Conservation (phyloP, 2,888 invertebrate species). For the Achlya flavicornis region DNA sequence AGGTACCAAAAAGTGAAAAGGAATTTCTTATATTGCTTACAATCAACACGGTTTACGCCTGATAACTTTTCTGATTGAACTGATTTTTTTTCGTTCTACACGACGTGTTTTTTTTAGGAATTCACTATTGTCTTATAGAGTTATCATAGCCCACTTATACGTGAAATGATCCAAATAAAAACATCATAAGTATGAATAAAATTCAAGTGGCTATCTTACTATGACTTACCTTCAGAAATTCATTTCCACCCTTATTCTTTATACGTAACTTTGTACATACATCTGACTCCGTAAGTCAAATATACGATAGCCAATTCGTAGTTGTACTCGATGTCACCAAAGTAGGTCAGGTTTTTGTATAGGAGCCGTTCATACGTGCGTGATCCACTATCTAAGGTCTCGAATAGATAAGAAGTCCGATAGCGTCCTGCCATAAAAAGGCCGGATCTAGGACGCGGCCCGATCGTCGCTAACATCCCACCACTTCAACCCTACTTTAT, state of each 20-base stretch:
- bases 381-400: constrained; percentile 76
- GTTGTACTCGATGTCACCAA: constrained; percentile 54
- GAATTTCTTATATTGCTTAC: no score
- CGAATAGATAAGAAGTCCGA: constrained; percentile 73
- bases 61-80: no score
- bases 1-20: no score
- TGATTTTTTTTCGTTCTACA: no score
- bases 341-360: constrained; percentile 72
- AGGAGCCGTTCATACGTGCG: constrained; percentile 63
- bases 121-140: no score
- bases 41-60: no score
- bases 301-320: constrained; percentile 49
- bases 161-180: neutral
- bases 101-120: no score
- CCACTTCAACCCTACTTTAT: constrained; percentile 74
- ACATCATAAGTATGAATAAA: neutral
- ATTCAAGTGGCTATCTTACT: neutral
- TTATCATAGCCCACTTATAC: no score
- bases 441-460: constrained; percentile 68
- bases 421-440: constrained; percentile 79
- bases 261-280: neutral
- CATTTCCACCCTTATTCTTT: neutral
- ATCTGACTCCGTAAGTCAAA: constrained; percentile 24
- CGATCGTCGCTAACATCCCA: constrained; percentile 54
- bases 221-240: neutral